A percentile compares a stretch with the other conserved stretches of the same genome.
phyloP scores from a whole-genome alignment of 1,140 invertebrate species.

The Thaumetopoea pityocampa region DNA sequence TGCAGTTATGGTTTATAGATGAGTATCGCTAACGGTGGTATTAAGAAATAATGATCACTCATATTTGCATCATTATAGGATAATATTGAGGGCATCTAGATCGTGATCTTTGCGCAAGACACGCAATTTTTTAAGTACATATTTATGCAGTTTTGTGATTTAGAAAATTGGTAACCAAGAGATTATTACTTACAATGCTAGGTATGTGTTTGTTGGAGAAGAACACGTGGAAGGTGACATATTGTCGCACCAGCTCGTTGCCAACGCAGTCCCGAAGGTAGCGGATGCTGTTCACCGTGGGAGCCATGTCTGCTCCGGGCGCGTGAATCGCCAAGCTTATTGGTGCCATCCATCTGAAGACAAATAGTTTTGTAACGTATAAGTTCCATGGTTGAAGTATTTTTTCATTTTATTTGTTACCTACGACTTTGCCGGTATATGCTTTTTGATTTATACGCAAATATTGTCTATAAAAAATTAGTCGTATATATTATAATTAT shows the following conservation, averaged over 20 bases:
- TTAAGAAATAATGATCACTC: neutral
- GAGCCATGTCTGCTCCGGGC: conserved; percentile 82
- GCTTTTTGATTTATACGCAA: no score
- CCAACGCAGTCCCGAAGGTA: conserved; percentile 82
- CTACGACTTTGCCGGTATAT: no score
- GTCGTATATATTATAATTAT: no score
- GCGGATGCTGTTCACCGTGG: conserved; percentile 81
- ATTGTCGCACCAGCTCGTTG: conserved; percentile 81
- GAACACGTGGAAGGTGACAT: conserved; percentile 91
- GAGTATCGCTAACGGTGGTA: neutral
- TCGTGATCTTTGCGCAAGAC: conserved; percentile 2
- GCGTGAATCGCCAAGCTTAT: conserved; percentile 86
- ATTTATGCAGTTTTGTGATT: neutral
- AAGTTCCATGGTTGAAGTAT: no score
- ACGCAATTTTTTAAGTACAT: no score
- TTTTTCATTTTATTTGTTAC: no score
- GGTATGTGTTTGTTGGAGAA: conserved; percentile 91
- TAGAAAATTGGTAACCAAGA: neutral
- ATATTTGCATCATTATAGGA: neutral
- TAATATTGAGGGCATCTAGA: conserved; percentile 2
- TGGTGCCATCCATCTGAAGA: conserved; percentile 79
- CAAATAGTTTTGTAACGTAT: no score
- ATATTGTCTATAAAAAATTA: no score
- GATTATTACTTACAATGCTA: conserved; percentile 76
- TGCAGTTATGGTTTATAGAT: neutral